Conservation (phyloP, 1,140 invertebrate genomes). For the Dreissena polymorpha region DNA sequence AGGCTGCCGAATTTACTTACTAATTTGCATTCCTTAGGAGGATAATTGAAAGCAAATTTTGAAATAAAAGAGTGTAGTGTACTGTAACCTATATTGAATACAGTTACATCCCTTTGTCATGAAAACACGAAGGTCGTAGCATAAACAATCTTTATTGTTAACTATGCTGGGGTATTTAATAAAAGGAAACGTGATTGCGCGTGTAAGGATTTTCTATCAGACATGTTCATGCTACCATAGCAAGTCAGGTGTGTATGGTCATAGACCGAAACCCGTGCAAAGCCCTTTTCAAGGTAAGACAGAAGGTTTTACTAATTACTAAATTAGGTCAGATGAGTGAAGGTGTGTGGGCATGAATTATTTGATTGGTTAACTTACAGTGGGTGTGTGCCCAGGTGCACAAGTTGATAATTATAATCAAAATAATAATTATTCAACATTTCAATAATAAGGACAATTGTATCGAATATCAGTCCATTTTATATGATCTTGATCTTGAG, state of each 20-base stretch:
- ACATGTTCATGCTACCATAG: conserved; percentile 39
- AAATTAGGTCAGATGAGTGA: neutral
- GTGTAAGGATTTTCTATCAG: neutral
- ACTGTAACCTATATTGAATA: neutral
- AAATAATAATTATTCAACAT: neutral
- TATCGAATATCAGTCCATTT: neutral
- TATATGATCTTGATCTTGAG: no score
- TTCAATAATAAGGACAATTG: neutral
- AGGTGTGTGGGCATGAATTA: neutral
- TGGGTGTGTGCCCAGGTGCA: neutral
- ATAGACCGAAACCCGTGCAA: conserved; percentile 18
- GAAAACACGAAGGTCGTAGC: neutral
- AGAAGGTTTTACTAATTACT: neutral
- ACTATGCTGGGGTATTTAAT: conserved; percentile 15
- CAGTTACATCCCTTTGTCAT: conserved; percentile 25
- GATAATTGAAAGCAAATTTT: no score
- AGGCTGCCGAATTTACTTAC: no score
- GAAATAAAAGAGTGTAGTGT: no score
- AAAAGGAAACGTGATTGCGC: conserved; percentile 2
- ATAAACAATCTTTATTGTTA: neutral
- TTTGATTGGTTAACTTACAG: conserved; percentile 10
- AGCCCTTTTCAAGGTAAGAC: conserved; percentile 14
- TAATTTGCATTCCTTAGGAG: no score
- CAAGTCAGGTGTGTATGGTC: conserved; percentile 52
- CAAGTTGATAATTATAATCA: neutral